phyloP scores from a whole-genome alignment of 2,113 vertebrate genomes.

The Rhynchomys soricoides region DNA sequence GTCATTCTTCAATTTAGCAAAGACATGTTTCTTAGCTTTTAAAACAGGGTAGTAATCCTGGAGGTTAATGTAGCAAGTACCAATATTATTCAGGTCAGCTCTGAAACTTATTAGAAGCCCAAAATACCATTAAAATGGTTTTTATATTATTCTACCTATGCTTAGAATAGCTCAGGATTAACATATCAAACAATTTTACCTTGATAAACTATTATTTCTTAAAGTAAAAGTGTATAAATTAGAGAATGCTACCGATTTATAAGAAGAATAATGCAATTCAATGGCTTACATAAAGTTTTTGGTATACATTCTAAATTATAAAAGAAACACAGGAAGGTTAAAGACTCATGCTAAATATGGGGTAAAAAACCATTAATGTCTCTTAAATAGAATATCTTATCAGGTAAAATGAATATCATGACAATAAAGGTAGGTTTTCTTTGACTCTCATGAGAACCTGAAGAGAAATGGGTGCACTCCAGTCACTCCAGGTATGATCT shows the following conservation, averaged over 20 bases:
- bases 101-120: conserved; percentile 69
- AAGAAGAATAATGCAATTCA: conserved; percentile 67
- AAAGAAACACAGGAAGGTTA: conserved; percentile 50
- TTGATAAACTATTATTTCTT: conserved; percentile 60
- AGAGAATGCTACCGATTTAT: conserved; percentile 56
- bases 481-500: conserved; percentile 11
- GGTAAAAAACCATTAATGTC: conserved; percentile 53
- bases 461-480: background rate
- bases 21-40: conserved; percentile 50
- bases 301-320: conserved; percentile 41
- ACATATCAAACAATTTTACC: conserved; percentile 63
- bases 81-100: conserved; percentile 69
- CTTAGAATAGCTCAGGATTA: conserved; percentile 62
- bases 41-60: conserved; percentile 60
- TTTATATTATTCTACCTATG: conserved; percentile 57
- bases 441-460: conserved; percentile 3
- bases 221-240: conserved; percentile 57
- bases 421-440: conserved; percentile 57
- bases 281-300: conserved; percentile 54
- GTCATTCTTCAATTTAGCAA: conserved; percentile 53
- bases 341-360: conserved; percentile 49
- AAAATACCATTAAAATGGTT: conserved; percentile 62
- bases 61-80: conserved; percentile 72
- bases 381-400: conserved; percentile 26
- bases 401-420: conserved; percentile 53